phyloP scores from a whole-genome alignment of 1,140 invertebrate species.

The Bombus superbus region DNA sequence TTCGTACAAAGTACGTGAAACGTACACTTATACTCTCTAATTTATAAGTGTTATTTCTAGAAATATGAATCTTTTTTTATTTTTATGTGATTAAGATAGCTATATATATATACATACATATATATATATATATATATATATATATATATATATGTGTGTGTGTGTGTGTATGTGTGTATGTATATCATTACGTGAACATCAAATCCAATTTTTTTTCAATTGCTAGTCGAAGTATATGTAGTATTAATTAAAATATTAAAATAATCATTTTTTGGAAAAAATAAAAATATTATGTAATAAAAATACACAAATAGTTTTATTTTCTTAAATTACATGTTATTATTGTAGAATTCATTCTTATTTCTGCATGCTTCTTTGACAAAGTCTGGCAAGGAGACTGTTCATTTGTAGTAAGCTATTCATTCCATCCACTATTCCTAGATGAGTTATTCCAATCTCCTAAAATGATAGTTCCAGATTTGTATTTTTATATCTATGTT shows the following conservation, averaged over 20 bases:
- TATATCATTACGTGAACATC: background rate
- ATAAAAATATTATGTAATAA: constrained; percentile 39
- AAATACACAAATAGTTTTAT: constrained; percentile 54
- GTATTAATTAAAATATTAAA: background rate
- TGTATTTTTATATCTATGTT: background rate
- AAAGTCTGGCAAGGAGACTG: constrained; percentile 93
- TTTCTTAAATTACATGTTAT: constrained; percentile 6
- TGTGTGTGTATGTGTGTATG: too few relatives aligned
- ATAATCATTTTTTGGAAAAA: background rate
- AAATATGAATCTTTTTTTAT: constrained; percentile 12
- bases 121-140: background rate
- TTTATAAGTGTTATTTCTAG: constrained; percentile 16
- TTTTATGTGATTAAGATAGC: background rate
- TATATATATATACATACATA: background rate
- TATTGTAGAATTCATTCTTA: constrained; percentile 31
- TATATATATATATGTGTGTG: background rate
- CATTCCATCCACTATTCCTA: constrained; percentile 95
- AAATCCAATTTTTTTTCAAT: background rate
- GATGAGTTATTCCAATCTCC: constrained; percentile 96
- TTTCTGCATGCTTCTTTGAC: constrained; percentile 78
- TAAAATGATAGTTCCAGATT: constrained; percentile 78
- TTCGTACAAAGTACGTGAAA: constrained; percentile 35
- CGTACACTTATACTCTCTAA: constrained; percentile 17
- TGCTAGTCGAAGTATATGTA: constrained; percentile 25
- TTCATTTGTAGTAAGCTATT: constrained; percentile 95